Evolutionary conservation across 2,888 invertebrate species (phyloP).

Genomic region (Geotrupes spiniger): DNA sequence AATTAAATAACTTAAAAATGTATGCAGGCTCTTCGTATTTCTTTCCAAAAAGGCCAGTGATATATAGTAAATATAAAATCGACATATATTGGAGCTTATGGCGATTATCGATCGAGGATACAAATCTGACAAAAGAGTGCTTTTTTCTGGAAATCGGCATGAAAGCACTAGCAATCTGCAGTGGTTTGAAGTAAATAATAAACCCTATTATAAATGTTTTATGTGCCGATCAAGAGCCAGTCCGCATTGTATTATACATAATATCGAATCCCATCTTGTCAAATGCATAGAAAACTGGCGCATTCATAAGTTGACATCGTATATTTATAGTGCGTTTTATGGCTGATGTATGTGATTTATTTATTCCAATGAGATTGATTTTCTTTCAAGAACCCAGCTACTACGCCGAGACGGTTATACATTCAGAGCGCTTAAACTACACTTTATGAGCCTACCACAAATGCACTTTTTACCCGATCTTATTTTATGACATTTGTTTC

Average conservation of each 20-base stretch:
- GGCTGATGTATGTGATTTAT: constrained; percentile 35
- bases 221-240: constrained; percentile 24
- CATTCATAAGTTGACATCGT: constrained; percentile 38
- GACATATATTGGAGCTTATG: not conserved
- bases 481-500: constrained; percentile 13
- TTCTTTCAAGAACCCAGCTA: constrained; percentile 31
- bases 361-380: constrained; percentile 38
- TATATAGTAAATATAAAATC: not conserved
- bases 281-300: constrained; percentile 36
- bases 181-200: constrained; percentile 24
- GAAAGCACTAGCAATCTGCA: constrained; percentile 12
- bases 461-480: constrained; percentile 24
- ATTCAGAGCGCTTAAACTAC: constrained; percentile 24
- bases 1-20: no score
- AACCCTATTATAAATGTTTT: constrained; percentile 31
- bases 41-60: no score
- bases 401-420: constrained; percentile 12
- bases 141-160: constrained; percentile 4
- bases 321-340: constrained; percentile 38
- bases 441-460: constrained; percentile 32
- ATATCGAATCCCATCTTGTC: constrained; percentile 37
- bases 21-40: no score
- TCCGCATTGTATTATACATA: constrained; percentile 31
- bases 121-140: not conserved
- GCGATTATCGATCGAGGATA: constrained; percentile 1